These are phyloP conservation scores for Callosobruchus maculatus DNA, from an alignment of 2,888 invertebrate species.

Conservation along the genomic window DNA sequence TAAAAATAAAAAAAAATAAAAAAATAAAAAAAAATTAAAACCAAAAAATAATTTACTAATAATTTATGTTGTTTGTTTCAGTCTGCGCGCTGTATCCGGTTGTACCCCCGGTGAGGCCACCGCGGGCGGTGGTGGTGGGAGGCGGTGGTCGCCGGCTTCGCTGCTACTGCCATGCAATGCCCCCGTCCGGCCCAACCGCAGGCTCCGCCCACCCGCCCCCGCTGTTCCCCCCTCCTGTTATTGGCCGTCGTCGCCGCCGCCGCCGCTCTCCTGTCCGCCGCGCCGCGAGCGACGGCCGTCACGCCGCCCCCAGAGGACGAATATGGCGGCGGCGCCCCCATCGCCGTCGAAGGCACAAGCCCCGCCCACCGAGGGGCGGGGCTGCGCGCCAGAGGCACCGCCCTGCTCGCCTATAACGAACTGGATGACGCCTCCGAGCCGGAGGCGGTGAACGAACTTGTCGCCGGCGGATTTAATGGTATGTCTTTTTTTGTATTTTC, in stretches of 20 bases:
- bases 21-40: too few species aligned
- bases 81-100: neutral
- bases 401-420: neutral
- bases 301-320: neutral
- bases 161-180: neutral
- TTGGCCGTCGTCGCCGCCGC: neutral
- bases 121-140: neutral
- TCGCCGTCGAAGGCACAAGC: neutral
- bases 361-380: neutral
- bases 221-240: neutral
- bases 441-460: neutral
- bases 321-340: neutral
- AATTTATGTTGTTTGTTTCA: neutral
- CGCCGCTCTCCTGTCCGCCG: neutral
- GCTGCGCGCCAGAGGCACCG: neutral
- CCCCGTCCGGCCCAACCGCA: neutral
- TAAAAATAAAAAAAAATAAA: too few species aligned
- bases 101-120: neutral
- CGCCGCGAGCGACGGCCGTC: neutral
- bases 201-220: neutral
- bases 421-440: neutral
- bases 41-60: too few species aligned
- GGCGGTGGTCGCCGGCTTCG: neutral
- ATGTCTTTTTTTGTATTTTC: neutral
- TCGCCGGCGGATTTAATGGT: neutral